A percentile compares a stretch with the other conserved stretches of the same genome.
Evolutionary conservation across 2,888 invertebrate genomes (phyloP).

Genomic region (Lasiommata megera): DNA sequence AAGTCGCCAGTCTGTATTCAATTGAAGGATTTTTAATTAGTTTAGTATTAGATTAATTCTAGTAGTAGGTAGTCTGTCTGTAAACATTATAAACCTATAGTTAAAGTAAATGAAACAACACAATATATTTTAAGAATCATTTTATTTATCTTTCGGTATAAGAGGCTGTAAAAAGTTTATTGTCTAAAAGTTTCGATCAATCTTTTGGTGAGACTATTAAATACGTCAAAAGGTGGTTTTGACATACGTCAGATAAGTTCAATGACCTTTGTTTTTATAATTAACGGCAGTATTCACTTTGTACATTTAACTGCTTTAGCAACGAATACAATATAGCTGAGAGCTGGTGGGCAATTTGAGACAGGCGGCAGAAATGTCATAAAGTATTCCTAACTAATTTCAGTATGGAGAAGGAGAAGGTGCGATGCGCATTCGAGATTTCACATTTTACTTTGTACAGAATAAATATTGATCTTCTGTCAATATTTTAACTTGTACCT

Average conservation of each 20-base stretch:
- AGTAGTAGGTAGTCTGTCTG: not conserved
- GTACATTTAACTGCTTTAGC: conserved; percentile 28
- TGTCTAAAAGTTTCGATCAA: conserved; percentile 74
- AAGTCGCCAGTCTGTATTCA: no score
- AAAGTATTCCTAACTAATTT: no score
- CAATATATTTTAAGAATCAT: conserved; percentile 60
- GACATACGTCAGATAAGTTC: conserved; percentile 44
- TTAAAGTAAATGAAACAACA: conserved; percentile 50
- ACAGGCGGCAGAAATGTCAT: no score
- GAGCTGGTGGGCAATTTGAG: not conserved
- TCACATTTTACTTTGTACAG: no score
- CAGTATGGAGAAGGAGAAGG: no score
- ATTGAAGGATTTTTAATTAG: no score
- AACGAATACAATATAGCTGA: conserved; percentile 30
- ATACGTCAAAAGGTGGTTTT: conserved; percentile 44
- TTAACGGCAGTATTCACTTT: conserved; percentile 28
- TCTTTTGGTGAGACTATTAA: conserved; percentile 51
- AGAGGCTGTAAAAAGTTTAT: conserved; percentile 76
- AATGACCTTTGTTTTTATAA: conserved; percentile 36
- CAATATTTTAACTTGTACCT: not conserved
- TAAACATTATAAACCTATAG: not conserved
- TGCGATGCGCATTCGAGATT: no score
- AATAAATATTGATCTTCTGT: no score
- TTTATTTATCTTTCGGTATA: conserved; percentile 75
- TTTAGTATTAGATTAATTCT: no score